Base-by-base conservation (phyloP, 1,140 invertebrate genomes). In the Drosophila bifasciata region DNA sequence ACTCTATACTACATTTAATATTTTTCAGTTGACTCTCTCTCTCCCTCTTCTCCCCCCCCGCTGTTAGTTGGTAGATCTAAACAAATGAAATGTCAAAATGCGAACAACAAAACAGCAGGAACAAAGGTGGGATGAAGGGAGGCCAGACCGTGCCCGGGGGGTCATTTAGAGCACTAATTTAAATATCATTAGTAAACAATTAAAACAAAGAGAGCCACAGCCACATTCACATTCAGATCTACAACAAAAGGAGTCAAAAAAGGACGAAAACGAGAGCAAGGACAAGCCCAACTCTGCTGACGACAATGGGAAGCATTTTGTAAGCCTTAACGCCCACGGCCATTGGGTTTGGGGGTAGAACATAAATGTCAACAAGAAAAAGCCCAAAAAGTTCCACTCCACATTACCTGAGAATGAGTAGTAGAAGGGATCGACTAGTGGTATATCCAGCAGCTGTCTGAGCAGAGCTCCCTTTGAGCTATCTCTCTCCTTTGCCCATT, bases 81-180 rank as follows among this genome's bases (percentile, higher is more conserved):
- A 46, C 64, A 68, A 67, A 40, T 40, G 62, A 55, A 68, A 46
- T 68, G 64, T 68, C 64, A 67, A 46, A 56, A 67, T 46, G 64
- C 64, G 32, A 36, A 59, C 52, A 69, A 71, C 48, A n/a, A n/a
- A n/a, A 76, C 32, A 67, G 40, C 48, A 45, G 53, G 45, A 55
- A 55, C 49, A 68, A 68, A 46, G 41, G 16, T 39, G 46, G 13
- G 23, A 16, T 53, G 52, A 11, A 11, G 15, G 23, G 11, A 5
- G 32, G 15, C 13, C 36, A 32, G 61, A 83, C 23, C 64, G 73
- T 1, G 32, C 32, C 81, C 64, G 46, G 80, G 80, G 62, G 76
- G 77, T 77, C 51, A 85, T 66, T 60, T 80, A 85, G 81, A 85
- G 77, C 73, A 81, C 81, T 85, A 85, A 85, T 85, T 85, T 85